Evolutionary conservation across 2,888 invertebrate species (phyloP), one percentile per base, ranked within the genome.

Genomic region (Melanophora roralis): DNA sequence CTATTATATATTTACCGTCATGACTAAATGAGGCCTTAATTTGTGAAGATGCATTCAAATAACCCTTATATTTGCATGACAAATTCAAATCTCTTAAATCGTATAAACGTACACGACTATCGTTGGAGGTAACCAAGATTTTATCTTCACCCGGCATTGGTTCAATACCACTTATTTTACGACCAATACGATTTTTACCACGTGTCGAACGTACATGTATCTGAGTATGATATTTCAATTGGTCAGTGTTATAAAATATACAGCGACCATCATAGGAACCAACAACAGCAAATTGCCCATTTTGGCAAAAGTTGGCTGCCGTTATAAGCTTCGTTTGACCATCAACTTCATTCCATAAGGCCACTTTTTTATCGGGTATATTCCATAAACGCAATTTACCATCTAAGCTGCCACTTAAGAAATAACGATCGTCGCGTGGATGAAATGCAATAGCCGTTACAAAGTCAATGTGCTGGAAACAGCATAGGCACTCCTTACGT

Each of bases 401-500:
- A 90, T 99, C 99, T 55, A 99, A 91, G 19, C 98, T 98, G 14
- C 99, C 99, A 77, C 98, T 98, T 38, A 99, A 91, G 90, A 99
- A 99, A 90, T 98, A 90, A 7, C 96, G 91, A 88, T 96, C 96
- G 85, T 96, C 96, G 69, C 95, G 92, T 1, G 99, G 99, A 91
- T 99, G 98, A 90, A 99, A 99, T 67, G 97, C 98, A 85, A 99
- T 98, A 0, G 99, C 98, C 0, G 99, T 99, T 67, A 99, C 99
- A 89, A 99, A 99, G 91, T 99, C 99, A 82, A 98, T 98, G 88
- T 99, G 99, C 88, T 99, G 98, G 91, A 99, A 99, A 88, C 98
- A 98, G 88, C 99, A 99, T 0, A 99, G 92, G 88, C 99, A 99
- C 89, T 99, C 99, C 85, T 96, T 95, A 40, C 99, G 92, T 0